These are phyloP conservation scores for Ashinkailepas kermadecensis DNA, from an alignment of 2,888 invertebrate genomes.

Conservation along the genomic window DNA sequence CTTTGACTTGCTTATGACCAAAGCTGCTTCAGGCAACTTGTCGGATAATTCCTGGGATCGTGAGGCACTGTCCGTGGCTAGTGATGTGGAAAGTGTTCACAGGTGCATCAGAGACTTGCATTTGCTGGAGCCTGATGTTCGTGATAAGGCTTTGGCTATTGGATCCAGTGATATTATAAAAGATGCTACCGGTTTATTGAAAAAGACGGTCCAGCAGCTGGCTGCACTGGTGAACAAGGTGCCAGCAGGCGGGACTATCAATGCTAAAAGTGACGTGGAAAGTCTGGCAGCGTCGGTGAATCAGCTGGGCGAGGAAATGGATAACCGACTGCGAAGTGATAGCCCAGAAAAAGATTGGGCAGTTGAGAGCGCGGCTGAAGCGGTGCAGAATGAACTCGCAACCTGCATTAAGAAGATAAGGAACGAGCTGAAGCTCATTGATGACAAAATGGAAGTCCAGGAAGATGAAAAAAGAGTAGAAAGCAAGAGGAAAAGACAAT, in stretches of 20 bases:
- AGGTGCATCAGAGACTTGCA: neutral
- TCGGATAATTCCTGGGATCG: neutral
- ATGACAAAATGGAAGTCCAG: neutral
- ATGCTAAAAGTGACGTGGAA: neutral
- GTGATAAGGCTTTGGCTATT: neutral
- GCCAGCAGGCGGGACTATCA: neutral
- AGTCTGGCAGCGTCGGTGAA: neutral
- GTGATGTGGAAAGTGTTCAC: neutral
- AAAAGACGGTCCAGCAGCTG: neutral
- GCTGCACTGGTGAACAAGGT: neutral
- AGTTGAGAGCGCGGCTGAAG: neutral
- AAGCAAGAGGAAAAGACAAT: neutral
- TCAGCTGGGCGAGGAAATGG: neutral
- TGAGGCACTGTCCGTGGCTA: neutral
- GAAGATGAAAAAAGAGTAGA: neutral
- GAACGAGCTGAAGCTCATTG: neutral
- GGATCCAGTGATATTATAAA: neutral
- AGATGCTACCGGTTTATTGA: neutral
- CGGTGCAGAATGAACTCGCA: neutral
- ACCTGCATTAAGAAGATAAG: neutral
- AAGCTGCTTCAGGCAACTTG: neutral
- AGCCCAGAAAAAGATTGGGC: neutral
- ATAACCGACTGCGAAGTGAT: neutral
- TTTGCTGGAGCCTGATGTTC: neutral
- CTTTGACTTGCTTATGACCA: neutral